Conservation (phyloP, 2,888 invertebrate genomes). For the Lithophane semibrunnea region DNA sequence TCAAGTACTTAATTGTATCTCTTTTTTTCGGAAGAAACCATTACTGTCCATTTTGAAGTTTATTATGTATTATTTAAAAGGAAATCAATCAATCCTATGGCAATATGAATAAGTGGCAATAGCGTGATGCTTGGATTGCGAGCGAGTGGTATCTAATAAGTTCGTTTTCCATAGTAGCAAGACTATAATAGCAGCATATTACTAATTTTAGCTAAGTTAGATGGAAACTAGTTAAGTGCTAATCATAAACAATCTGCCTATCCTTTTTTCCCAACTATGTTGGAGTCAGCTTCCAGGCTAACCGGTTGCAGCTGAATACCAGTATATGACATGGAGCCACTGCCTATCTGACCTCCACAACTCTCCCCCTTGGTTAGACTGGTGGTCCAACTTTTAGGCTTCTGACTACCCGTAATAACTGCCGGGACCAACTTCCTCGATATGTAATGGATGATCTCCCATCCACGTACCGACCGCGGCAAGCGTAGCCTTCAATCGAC, state of each 20-base stretch:
- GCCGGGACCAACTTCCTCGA: neutral
- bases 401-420: neutral
- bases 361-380: neutral
- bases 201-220: neutral
- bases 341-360: neutral
- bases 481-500: neutral
- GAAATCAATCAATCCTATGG: neutral
- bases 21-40: neutral
- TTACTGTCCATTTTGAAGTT: neutral
- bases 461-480: neutral
- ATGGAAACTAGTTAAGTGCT: neutral
- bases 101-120: neutral
- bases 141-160: neutral
- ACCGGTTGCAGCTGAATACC: too few relatives aligned
- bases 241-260: too few relatives aligned
- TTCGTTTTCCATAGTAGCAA: neutral
- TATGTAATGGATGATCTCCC: neutral
- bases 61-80: neutral
- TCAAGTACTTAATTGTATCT: conserved; percentile 23
- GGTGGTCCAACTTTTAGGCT: neutral
- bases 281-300: too few relatives aligned
- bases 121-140: neutral
- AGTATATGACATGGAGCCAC: neutral
- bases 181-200: too few relatives aligned
- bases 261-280: too few relatives aligned